Percentiles rank a stretch among this genome's conserved stretches.
Conservation (phyloP, 1,140 invertebrate species). For the Lepidurus packardi region DNA sequence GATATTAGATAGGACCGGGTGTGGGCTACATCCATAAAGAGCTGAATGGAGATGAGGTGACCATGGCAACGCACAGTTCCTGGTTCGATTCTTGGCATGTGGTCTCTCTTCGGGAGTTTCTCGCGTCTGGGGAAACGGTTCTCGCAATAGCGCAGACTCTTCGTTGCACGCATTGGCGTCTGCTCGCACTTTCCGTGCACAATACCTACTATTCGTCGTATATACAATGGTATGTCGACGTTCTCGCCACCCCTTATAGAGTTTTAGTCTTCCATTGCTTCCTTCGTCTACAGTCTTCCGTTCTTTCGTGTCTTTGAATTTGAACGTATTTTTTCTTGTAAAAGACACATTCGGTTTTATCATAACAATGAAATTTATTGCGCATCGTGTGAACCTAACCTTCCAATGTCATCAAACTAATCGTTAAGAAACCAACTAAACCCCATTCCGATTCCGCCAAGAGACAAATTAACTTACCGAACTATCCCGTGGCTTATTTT, state of each 20-base stretch:
- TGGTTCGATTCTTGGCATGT: slow-evolving; percentile 18
- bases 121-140: neutral
- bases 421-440: neutral
- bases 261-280: slow-evolving; percentile 4
- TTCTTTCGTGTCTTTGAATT: neutral
- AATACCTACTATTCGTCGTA: slow-evolving; percentile 6
- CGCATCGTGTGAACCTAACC: neutral
- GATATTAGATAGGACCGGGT: neutral
- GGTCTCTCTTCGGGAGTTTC: neutral
- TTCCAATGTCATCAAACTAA: neutral
- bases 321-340: neutral
- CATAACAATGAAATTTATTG: neutral
- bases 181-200: slow-evolving; percentile 12
- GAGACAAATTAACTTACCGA: no score
- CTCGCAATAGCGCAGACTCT: slow-evolving; percentile 17
- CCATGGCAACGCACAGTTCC: slow-evolving; percentile 6
- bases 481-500: no score
- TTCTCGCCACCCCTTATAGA: neutral
- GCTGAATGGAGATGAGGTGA: neutral
- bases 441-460: neutral
- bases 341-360: neutral
- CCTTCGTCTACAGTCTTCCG: neutral
- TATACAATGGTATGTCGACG: neutral
- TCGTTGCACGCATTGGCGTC: slow-evolving; percentile 16
- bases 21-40: neutral